Base-by-base conservation (phyloP, 2,113 vertebrate genomes). In the Fulmarus glacialis region DNA sequence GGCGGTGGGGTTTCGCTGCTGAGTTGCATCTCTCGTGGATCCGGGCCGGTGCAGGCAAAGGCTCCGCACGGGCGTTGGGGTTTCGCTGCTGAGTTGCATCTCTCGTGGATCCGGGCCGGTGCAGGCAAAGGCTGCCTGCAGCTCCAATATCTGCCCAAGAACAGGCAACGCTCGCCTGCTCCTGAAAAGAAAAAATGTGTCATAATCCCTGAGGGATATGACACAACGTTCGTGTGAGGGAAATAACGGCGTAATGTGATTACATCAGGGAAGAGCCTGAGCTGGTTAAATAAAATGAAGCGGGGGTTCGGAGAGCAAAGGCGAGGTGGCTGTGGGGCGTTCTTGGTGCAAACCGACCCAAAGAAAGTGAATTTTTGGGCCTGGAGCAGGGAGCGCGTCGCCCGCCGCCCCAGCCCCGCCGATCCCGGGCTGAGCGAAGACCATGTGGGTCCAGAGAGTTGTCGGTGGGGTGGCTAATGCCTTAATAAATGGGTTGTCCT, bases 321-420 rank as follows among this genome's bases (percentile, higher is more conserved):
- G 15, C 1, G 3, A 60, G 55, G 88, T 0, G 12, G 30, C 64
- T 48, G 40, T 0, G 0, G 59, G 60, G 70, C 0, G 1, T 14
- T 53, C 40, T 19, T 3, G 12, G 26, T 18, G 19, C 36, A 85
- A 78, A 58, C 5, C 2, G 15, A n/a, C 14, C 38, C 8, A 0
- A 58, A 62, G 20, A 75, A 58, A 64, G 70, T 9, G 48, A 26
- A 55, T 71, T 87, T 78, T 18, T 3, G 50, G 50, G 36, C 14
- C 6, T 0, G 1, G 63, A 66, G 29, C 20, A 32, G 26, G 42
- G 68, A 16, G 0, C 1, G 3, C 2, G 2, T 14, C 18, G 0
- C 43, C 6, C 6, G 3, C 16, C 5, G 12, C 15, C 10, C 17
- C 74, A 16, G 27, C 34, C 27, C 43, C 2, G 70, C 26, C 32